Evolutionary conservation across 2,888 invertebrate species (phyloP), one percentile per base, ranked within the genome.

Genomic region (Leucophenga montana): DNA sequence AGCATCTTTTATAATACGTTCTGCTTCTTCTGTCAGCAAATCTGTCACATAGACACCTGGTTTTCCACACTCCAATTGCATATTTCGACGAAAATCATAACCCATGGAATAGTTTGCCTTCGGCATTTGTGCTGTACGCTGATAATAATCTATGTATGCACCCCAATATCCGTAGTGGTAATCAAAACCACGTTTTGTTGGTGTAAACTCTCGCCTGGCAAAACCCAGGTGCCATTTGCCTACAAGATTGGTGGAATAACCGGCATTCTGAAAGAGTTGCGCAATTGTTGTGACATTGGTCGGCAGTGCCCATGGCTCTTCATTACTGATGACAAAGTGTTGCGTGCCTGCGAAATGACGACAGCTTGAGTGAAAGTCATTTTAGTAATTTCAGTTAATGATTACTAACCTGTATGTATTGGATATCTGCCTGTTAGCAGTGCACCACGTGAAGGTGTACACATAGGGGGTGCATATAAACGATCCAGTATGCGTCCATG

Each of bases 161-260:
- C 93, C 93, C 90, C 94, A 94, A 85, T 95, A 96, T 1, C 97
- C 97, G 84, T 92, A 95, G 86, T 96, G 95, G 5, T 92, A 90
- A 77, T 95, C 93, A 83, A 95, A 97, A 3, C 96, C 96, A 46
- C 95, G 90, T 72, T 89, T 89, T 0, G 91, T 91, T 0, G 96
- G 96, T 6, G 94, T 92, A 83, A 89, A 90, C 2, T 78, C 76
- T 0, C 85, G 84, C 67, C 91, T 90, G 74, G 92, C 93, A 90
- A 93, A 95, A 1, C 97, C 97, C 71, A 97, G 91, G 86, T 95
- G 94, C 97, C 97, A 97, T 90, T 97, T 97, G 22, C 97, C 97
- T 11, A 97, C 91, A 33, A 95, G 90, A 86, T 95, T 93, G 0
- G 96, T 96, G 6, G 90, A 88, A 88, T 97, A 97, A 0, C 95